Base-by-base conservation (phyloP, 2,113 vertebrate species). In the Phalacrocorax brasilianus region DNA sequence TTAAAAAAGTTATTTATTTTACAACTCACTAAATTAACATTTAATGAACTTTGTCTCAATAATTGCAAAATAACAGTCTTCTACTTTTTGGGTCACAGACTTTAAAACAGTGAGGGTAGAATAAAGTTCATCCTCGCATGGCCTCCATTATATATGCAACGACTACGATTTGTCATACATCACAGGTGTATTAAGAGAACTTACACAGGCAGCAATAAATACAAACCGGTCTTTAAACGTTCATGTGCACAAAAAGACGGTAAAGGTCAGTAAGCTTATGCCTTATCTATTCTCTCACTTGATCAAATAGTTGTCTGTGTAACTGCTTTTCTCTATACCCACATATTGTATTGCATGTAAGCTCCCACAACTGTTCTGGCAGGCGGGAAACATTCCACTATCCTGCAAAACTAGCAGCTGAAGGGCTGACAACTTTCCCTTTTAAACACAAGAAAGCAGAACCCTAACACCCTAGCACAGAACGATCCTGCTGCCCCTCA, bases 331-430 rank as follows among this genome's bases (percentile, higher is more conserved):
- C 50, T 62, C 50, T 3, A 26, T 6, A 49, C 2, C 19, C 8
- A 13, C 4, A 2, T 17, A 19, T 0, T n/a, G 21, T 40, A 35
- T 23, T 18, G 24, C 30, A 9, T 0, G 0, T 11, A 18, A 71
- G 21, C 24, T 44, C 11, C 47, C 27, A 59, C 0, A 1, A n/a
- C 22, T 32, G 38, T 8, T 65, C 47, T 32, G 20, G 8, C 28
- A 3, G 26, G 21, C 3, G 24, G 84, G 85, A 93, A 88, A n/a
- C 21, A 27, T 91, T 80, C 84, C 66, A 26, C n/a, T 78, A 20
- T 6, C 45, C 65, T 61, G 40, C 58, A 89, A 24, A 89, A n/a
- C 6, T 6, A 59, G 38, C 68, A 27, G 32, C 28, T 35, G 44
- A 44, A 71, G 38, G 44, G 28, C 32, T 26, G 10, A 3, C 1